phyloP scores from a whole-genome alignment of 2,888 invertebrate genomes.

The Eurois occulta region DNA sequence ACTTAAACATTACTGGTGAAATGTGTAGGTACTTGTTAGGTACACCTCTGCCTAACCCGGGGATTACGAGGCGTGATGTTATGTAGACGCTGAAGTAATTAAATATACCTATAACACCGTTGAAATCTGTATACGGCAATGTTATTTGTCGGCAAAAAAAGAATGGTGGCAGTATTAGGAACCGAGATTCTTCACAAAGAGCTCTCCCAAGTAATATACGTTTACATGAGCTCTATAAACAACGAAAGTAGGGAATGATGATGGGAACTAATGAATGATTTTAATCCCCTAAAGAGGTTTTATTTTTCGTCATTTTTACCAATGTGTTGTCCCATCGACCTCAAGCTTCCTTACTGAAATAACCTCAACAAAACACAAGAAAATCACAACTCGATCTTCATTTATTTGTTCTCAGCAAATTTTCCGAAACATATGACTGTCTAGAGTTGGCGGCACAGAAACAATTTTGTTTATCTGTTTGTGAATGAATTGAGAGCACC shows the following conservation, averaged over 20 bases:
- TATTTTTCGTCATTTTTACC: not conserved
- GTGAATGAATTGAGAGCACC: slow-evolving; percentile 87
- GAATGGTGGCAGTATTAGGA: too few relatives aligned
- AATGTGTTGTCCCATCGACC: not conserved
- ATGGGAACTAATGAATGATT: not conserved
- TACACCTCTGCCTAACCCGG: too few relatives aligned
- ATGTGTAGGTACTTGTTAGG: too few relatives aligned
- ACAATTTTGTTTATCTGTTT: slow-evolving; percentile 83
- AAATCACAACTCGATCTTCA: slow-evolving; percentile 17
- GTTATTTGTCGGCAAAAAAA: too few relatives aligned
- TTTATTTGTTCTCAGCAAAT: slow-evolving; percentile 32
- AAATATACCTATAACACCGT: too few relatives aligned
- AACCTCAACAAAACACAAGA: not conserved
- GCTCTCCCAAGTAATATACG: not conserved
- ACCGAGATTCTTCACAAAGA: too few relatives aligned
- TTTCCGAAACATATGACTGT: slow-evolving; percentile 49
- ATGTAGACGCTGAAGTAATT: too few relatives aligned
- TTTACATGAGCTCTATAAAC: not conserved
- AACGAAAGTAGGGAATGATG: not conserved
- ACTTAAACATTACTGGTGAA: too few relatives aligned
- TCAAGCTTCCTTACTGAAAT: not conserved
- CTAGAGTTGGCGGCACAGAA: slow-evolving; percentile 23
- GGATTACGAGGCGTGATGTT: too few relatives aligned
- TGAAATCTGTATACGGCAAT: too few relatives aligned
- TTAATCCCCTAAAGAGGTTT: not conserved